phyloP scores from a whole-genome alignment of 1,140 invertebrate genomes.

The Zaprionus kolodkinae region DNA sequence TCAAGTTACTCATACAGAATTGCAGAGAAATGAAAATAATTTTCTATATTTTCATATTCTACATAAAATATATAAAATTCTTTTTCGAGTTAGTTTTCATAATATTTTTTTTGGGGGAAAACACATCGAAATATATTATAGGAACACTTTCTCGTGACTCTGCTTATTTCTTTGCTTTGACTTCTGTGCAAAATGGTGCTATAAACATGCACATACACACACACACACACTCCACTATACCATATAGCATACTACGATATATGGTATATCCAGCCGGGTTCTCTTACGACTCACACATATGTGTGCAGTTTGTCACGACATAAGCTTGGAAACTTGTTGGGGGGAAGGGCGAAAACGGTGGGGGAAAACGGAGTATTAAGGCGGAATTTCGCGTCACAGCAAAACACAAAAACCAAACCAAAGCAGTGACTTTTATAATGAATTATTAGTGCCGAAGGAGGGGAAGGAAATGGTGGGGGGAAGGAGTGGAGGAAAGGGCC shows the following conservation, averaged over 20 bases:
- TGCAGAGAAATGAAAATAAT: background rate
- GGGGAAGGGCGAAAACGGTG: background rate
- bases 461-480: background rate
- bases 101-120: slow-evolving; percentile 14
- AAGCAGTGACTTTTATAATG: slow-evolving; percentile 82
- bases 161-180: slow-evolving; percentile 54
- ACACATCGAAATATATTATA: slow-evolving; percentile 17
- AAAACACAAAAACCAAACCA: slow-evolving; percentile 82
- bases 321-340: slow-evolving; percentile 61
- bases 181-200: slow-evolving; percentile 74
- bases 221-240: slow-evolving; percentile 27
- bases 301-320: slow-evolving; percentile 81
- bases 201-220: slow-evolving; percentile 68
- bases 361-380: slow-evolving; percentile 31
- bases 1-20: background rate
- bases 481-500: background rate
- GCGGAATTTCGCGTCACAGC: slow-evolving; percentile 73
- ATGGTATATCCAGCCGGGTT: slow-evolving; percentile 7
- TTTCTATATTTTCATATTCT: background rate
- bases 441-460: slow-evolving; percentile 72
- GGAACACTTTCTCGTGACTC: slow-evolving; percentile 48
- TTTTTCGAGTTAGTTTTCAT: background rate
- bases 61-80: background rate
- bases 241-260: slow-evolving; percentile 13
- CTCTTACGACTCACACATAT: slow-evolving; percentile 65